Percentiles rank a stretch among this genome's conserved stretches.
phyloP scores from a whole-genome alignment of 2,113 vertebrate species.

The Gorsachius goisagi region DNA sequence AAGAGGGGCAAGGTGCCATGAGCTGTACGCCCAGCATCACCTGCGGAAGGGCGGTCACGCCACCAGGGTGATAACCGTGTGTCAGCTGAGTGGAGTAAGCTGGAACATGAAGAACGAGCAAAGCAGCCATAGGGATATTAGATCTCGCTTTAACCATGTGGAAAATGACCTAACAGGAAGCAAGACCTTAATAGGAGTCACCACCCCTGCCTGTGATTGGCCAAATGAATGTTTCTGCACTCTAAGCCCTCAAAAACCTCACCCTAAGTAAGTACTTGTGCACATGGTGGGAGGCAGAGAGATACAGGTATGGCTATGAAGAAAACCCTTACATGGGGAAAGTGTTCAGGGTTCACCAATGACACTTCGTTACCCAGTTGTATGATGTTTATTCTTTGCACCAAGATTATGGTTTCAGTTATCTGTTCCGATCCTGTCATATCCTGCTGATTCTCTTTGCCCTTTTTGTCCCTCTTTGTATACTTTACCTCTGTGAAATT shows the following conservation, averaged over 20 bases:
- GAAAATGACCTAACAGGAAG: neutral
- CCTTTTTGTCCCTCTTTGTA: neutral
- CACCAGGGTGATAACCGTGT: accelerated
- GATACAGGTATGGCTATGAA: too few species aligned
- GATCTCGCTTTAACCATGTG: neutral
- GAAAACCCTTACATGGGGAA: neutral
- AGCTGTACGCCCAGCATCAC: accelerated
- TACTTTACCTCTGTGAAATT: neutral
- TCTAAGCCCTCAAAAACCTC: neutral
- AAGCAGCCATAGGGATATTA: neutral
- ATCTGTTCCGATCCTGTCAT: neutral
- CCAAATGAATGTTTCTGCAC: neutral
- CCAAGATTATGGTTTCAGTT: neutral
- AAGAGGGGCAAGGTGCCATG: neutral
- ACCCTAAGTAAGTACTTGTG: neutral
- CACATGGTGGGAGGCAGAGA: neutral
- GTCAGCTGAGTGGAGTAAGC: neutral
- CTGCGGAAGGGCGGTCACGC: accelerated
- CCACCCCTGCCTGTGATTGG: neutral
- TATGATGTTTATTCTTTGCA: neutral
- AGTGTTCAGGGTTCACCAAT: neutral
- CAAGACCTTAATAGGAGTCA: neutral
- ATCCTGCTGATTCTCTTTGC: neutral
- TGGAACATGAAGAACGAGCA: neutral
- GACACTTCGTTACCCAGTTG: neutral